Evolutionary conservation across 2,888 invertebrate species (phyloP).

Genomic region (Trilocha varians): DNA sequence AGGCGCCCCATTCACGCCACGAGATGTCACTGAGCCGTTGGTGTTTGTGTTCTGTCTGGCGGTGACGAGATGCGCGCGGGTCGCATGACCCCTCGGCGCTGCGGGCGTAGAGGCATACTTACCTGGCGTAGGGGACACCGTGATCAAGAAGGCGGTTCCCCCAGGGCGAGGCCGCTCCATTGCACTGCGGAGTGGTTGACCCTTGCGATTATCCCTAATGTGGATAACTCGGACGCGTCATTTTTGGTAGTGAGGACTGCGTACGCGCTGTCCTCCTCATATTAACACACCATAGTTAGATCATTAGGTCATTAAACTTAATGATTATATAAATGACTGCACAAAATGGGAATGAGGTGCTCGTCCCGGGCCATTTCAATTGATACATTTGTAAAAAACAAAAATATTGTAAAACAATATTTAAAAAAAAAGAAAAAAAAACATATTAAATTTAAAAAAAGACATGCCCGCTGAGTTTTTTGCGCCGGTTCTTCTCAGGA

Average conservation of each 20-base stretch:
- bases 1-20: no score
- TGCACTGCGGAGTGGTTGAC: constrained; percentile 42
- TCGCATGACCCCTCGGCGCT: constrained; percentile 7
- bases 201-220: constrained; percentile 41
- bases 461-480: no score
- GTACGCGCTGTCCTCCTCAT: constrained; percentile 34
- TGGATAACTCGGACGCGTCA: constrained; percentile 40
- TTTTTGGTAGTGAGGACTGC: constrained; percentile 43
- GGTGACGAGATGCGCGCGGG: constrained; percentile 18
- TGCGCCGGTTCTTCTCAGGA: no score
- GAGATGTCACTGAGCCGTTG: neutral
- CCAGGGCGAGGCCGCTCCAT: constrained; percentile 37
- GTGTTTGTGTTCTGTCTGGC: constrained; percentile 11
- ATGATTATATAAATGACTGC: no score
- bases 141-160: constrained; percentile 41
- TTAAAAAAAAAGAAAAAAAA: no score
- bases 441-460: no score
- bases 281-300: no score
- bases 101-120: constrained; percentile 21
- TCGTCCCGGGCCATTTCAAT: no score
- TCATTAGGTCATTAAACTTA: no score
- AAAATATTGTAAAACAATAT: no score
- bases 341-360: no score
- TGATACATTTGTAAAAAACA: no score
- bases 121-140: constrained; percentile 43